Conservation (phyloP, 64 coral and sea anemone species). For the Anthopleura sola region DNA sequence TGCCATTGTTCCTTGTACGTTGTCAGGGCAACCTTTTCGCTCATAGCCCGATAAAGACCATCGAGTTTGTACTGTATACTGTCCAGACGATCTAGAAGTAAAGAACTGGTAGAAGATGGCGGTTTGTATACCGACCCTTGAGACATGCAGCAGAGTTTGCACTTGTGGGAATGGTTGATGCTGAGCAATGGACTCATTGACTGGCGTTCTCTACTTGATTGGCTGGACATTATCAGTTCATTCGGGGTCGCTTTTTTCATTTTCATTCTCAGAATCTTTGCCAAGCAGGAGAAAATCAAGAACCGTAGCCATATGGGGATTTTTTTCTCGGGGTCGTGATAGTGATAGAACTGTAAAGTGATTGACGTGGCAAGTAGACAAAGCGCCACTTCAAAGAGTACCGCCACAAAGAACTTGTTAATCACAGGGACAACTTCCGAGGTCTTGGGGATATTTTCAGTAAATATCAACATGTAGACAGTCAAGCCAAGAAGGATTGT, state of each 20-base stretch:
- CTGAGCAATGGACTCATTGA: neutral
- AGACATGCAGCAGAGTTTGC: conserved; percentile 9
- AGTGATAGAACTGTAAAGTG: conserved; percentile 51
- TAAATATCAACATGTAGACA: conserved; percentile 75
- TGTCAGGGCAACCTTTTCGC: neutral
- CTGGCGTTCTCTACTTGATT: neutral
- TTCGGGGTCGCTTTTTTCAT: neutral
- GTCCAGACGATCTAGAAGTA: conserved; percentile 11
- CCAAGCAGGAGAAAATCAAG: conserved; percentile 39
- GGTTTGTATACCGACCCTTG: neutral
- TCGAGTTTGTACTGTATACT: conserved; percentile 37
- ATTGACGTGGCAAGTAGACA: conserved; percentile 58
- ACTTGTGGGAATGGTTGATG: neutral
- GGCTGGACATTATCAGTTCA: neutral
- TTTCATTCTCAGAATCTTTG: conserved; percentile 41
- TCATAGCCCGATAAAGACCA: conserved; percentile 8
- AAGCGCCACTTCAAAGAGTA: conserved; percentile 48
- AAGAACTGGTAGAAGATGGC: neutral
- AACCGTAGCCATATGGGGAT: conserved; percentile 41
- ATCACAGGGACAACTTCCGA: conserved; percentile 62
- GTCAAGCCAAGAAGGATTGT: conserved; percentile 56
- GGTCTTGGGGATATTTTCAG: conserved; percentile 64
- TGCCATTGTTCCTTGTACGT: conserved; percentile 55
- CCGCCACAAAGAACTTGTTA: conserved; percentile 54
- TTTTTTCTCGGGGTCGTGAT: conserved; percentile 39